These are phyloP conservation scores for Lasiommata megera DNA, from an alignment of 2,888 invertebrate species.

Conservation along the genomic window DNA sequence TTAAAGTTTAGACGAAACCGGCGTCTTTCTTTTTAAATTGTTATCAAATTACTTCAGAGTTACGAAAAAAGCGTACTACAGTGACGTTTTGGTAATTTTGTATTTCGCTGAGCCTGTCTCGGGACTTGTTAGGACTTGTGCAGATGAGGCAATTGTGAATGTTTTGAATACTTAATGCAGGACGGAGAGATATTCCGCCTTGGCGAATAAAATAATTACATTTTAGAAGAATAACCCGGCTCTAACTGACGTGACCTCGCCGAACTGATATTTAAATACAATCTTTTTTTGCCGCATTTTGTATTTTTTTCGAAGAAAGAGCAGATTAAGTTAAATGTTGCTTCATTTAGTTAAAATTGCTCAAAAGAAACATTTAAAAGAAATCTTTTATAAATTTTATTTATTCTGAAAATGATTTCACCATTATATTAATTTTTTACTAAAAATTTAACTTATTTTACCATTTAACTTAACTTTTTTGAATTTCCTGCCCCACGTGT, in stretches of 20 bases:
- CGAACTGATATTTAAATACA: constrained; percentile 10
- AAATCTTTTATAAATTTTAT: no score
- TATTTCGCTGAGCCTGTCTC: constrained; percentile 20
- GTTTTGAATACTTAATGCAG: constrained; percentile 38
- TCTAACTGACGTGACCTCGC: background rate
- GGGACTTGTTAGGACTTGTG: constrained; percentile 12
- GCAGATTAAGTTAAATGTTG: background rate
- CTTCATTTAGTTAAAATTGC: background rate
- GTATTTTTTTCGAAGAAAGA: background rate
- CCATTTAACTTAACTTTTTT: no score
- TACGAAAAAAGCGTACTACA: constrained; percentile 31
- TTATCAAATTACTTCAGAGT: constrained; percentile 21
- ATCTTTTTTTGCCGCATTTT: background rate
- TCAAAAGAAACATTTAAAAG: background rate
- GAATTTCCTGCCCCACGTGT: no score
- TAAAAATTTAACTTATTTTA: no score
- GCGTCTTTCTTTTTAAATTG: constrained; percentile 4
- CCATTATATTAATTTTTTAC: no score
- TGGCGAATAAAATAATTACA: constrained; percentile 21
- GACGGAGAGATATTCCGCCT: constrained; percentile 18
- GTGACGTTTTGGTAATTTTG: constrained; percentile 37
- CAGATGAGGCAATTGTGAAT: constrained; percentile 27
- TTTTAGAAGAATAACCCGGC: constrained; percentile 17
- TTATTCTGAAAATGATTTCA: no score
- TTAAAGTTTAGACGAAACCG: no score